Percentiles rank a stretch among this genome's conserved stretches.
Conservation (phyloP, 2,113 vertebrate genomes). For the Carlito syrichta region DNA sequence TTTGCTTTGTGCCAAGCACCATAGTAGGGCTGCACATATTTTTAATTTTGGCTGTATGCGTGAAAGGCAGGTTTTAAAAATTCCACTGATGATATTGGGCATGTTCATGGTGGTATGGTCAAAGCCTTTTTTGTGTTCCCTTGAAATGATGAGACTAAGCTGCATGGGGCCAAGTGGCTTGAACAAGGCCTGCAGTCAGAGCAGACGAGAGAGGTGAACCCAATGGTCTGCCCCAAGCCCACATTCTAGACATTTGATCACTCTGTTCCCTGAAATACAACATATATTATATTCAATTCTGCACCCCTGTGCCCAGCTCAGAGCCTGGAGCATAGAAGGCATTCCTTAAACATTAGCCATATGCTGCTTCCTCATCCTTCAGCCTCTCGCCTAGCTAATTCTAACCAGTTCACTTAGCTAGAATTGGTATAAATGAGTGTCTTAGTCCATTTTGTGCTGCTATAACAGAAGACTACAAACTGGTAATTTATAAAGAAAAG, state of each 20-base stretch:
- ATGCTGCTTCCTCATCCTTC: not conserved
- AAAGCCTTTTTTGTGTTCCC: not conserved
- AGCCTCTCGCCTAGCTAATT: not conserved
- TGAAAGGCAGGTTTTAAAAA: not conserved
- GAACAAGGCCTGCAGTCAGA: not conserved
- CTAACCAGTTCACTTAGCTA: not conserved
- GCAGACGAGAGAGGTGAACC: not conserved
- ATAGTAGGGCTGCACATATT: not conserved
- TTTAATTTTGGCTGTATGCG: not conserved
- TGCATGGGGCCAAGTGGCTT: not conserved
- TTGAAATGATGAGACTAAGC: not conserved
- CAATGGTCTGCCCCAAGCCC: not conserved
- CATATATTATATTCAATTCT: not conserved
- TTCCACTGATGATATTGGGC: too few relatives aligned
- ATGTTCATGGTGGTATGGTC: too few relatives aligned
- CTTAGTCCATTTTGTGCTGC: not conserved
- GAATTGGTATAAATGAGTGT: not conserved
- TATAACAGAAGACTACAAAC: not conserved
- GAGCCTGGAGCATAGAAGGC: not conserved
- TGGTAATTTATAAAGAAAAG: not conserved
- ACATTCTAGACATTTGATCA: too few relatives aligned
- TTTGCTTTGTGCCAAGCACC: not conserved
- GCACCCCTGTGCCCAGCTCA: not conserved
- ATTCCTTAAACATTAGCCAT: not conserved
- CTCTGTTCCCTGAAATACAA: not conserved